These are phyloP conservation scores for Melanchra persicariae DNA, from an alignment of 2,888 invertebrate genomes.

Conservation along the genomic window DNA sequence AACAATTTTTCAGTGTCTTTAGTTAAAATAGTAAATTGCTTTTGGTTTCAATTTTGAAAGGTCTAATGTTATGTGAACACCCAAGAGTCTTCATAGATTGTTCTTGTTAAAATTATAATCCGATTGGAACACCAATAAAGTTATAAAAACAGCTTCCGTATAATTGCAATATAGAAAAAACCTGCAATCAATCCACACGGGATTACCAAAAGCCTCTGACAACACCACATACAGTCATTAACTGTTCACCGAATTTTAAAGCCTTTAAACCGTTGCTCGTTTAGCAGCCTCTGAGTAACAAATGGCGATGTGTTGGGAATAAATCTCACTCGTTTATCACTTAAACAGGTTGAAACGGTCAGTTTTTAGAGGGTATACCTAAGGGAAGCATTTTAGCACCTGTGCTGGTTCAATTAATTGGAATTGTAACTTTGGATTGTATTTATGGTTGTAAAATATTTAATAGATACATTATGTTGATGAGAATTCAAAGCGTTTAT, in stretches of 20 bases:
- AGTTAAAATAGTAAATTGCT: too few species aligned
- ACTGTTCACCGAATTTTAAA: conserved; percentile 75
- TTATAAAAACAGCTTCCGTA: background rate
- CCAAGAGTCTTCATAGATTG: too few species aligned
- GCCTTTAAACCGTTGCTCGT: conserved; percentile 75
- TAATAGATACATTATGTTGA: background rate
- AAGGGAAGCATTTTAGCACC: conserved; percentile 75
- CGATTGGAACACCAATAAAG: background rate
- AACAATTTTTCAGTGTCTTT: too few species aligned
- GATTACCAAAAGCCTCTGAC: conserved; percentile 67
- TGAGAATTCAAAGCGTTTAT: background rate
- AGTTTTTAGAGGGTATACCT: conserved; percentile 72
- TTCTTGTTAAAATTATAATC: too few species aligned
- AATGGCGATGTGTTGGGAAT: conserved; percentile 80
- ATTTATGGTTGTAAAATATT: background rate
- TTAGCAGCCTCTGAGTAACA: conserved; percentile 82
- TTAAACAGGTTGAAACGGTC: conserved; percentile 72
- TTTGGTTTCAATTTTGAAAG: accelerated
- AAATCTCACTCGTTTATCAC: conserved; percentile 86
- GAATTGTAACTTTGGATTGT: conserved; percentile 4
- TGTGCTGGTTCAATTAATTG: conserved; percentile 54
- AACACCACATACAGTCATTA: conserved; percentile 71
- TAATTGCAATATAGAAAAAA: background rate
- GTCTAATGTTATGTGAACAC: too few species aligned
- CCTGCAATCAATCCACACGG: background rate